Base-by-base conservation (phyloP, 2,113 vertebrate genomes). In the Zosterops japonicus region DNA sequence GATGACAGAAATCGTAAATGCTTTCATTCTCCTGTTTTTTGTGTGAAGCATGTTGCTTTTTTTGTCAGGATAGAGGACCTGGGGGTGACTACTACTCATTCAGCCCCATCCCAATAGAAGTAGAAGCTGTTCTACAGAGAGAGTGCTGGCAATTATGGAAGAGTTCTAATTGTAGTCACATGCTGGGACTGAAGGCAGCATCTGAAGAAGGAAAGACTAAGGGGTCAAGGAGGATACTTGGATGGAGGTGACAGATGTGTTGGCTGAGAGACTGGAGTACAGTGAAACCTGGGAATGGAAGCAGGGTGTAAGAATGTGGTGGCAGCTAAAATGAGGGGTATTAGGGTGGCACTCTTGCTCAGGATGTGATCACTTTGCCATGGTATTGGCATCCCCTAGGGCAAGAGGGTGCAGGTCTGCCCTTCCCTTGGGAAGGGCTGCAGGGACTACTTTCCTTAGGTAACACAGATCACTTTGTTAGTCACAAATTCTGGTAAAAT, bases 341-440 rank as follows among this genome's bases (percentile, higher is more conserved):
- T 87, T 69, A n/a, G 4, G 20, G 50, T 53, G 39, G 29, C 22
- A 21, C 1, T 3, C 15, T 59, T 1, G 0, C 14, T 78, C 31
- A 6, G 60, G 1, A 1, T 41, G 12, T 6, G 21, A 14, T 82
- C 35, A 33, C 7, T 12, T 59, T 8, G 4, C 23, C 2, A 1
- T 44, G 29, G 16, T 33, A 7, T 21, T 2, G 0, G 53, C 24
- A 41, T 46, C 23, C 9, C 27, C 50, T 11, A 8, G 41, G 14
- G 6, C 14, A 24, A 15, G 12, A 35, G 12, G 2, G 3, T 27
- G 27, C 24, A 23, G 42, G 33, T 17, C 28, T 3, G 0, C 27
- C 44, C 12, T 61, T 88, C 35, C 14, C 7, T 8, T 33, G 22
- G 14, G 52, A 65, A 67, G 1, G 2, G 36, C 72, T 85, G 21